Conservation (phyloP, 2,113 vertebrate species). For the Campylorhamphus procurvoides region DNA sequence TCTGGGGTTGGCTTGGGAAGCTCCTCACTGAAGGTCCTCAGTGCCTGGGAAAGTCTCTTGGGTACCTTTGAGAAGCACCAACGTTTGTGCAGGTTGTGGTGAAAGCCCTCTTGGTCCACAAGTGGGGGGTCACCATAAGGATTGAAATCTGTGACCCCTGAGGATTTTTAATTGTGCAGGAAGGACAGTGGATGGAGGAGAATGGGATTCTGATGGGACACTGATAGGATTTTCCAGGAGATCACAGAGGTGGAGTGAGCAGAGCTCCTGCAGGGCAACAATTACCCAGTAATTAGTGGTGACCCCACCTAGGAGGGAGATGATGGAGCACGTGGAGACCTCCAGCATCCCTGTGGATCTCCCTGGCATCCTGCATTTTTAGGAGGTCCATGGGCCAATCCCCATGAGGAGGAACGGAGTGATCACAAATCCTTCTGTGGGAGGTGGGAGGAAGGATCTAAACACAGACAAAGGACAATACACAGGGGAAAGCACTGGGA, state of each 20-base stretch:
- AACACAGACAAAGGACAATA: background rate
- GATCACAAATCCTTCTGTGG: background rate
- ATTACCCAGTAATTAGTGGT: background rate
- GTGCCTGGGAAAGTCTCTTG: background rate
- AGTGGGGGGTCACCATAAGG: accelerated
- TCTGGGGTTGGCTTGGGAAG: background rate
- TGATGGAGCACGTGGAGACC: background rate
- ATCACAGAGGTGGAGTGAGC: background rate
- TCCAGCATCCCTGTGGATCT: background rate
- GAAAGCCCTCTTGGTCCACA: background rate
- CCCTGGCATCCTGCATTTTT: accelerated
- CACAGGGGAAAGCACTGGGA: background rate
- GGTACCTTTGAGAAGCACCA: background rate
- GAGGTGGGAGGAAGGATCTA: background rate
- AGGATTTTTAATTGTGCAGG: background rate
- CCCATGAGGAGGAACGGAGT: background rate
- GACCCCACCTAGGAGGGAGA: background rate
- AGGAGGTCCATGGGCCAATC: background rate
- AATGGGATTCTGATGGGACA: background rate
- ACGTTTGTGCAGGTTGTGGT: background rate
- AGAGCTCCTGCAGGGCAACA: background rate
- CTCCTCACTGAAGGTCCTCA: background rate
- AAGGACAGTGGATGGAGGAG: background rate
- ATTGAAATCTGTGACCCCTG: background rate
- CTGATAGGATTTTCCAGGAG: background rate